These are phyloP conservation scores for Dyspetes luteomarginatus DNA, from an alignment of 2,888 invertebrate genomes.

Conservation along the genomic window DNA sequence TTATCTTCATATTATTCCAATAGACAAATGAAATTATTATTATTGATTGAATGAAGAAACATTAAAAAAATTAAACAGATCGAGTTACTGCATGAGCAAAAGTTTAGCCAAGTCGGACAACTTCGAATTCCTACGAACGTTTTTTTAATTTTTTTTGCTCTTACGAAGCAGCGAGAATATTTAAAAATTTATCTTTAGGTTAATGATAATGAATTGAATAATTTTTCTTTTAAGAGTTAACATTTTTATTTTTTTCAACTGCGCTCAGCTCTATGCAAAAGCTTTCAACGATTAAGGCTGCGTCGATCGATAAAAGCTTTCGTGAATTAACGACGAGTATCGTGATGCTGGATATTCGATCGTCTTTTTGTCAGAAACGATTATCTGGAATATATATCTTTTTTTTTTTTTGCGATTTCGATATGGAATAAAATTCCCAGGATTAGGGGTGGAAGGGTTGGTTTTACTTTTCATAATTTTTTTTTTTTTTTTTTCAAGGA, in stretches of 20 bases:
- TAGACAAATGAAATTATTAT: constrained; percentile 1
- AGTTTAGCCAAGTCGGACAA: constrained; percentile 42
- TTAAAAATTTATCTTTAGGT: neutral
- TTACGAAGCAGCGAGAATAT: constrained; percentile 49
- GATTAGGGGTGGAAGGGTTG: constrained; percentile 9
- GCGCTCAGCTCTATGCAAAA: constrained; percentile 68
- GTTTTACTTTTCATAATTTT: constrained; percentile 1
- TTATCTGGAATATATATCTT: constrained; percentile 30
- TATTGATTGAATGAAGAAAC: constrained; percentile 12
- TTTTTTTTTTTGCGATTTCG: constrained; percentile 8
- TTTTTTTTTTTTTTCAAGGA: constrained; percentile 42
- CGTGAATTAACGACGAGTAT: constrained; percentile 33
- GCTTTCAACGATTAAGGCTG: constrained; percentile 67
- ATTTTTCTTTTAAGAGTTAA: constrained; percentile 8
- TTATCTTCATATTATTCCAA: constrained; percentile 30
- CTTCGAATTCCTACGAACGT: constrained; percentile 13
- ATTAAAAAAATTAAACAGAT: constrained; percentile 27
- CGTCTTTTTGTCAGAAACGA: constrained; percentile 3
- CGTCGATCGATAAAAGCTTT: constrained; percentile 54
- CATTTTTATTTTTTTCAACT: constrained; percentile 18
- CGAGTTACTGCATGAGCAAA: constrained; percentile 48
- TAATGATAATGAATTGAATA: neutral
- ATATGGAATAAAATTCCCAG: constrained; percentile 18
- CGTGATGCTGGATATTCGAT: constrained; percentile 31
- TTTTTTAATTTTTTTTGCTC: constrained; percentile 31